These are phyloP conservation scores for Lanistes nyassanus DNA, from an alignment of 1,140 invertebrate genomes.

Conservation along the genomic window DNA sequence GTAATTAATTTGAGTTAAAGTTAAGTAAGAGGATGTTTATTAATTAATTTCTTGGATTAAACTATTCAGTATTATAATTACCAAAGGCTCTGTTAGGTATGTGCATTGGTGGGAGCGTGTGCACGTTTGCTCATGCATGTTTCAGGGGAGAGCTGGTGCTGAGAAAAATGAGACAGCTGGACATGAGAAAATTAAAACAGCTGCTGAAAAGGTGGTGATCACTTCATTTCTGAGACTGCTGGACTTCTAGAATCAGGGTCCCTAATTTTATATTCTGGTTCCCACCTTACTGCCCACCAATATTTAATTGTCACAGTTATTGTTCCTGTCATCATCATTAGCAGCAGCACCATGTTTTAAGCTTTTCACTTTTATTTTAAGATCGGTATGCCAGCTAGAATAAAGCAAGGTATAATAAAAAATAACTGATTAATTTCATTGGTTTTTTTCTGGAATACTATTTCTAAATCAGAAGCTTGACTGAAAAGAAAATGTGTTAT, in stretches of 20 bases:
- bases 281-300: neutral
- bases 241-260: neutral
- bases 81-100: too few relatives aligned
- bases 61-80: too few relatives aligned
- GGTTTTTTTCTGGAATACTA: neutral
- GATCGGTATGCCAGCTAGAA: neutral
- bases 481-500: neutral
- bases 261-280: neutral
- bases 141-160: conserved; percentile 46
- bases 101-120: too few relatives aligned
- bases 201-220: conserved; percentile 44
- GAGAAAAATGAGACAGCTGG: conserved; percentile 47
- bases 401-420: neutral
- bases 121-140: conserved; percentile 12
- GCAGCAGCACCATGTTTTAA: neutral
- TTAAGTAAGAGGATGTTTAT: too few relatives aligned
- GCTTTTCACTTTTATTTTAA: neutral
- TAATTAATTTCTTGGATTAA: too few relatives aligned
- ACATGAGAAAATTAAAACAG: conserved; percentile 40
- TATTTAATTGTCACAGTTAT: neutral
- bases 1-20: too few relatives aligned
- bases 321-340: neutral
- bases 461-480: neutral
- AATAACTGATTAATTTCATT: neutral
- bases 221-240: neutral